phyloP scores from a whole-genome alignment of 2,113 vertebrate genomes.

The Numenius arquata region DNA sequence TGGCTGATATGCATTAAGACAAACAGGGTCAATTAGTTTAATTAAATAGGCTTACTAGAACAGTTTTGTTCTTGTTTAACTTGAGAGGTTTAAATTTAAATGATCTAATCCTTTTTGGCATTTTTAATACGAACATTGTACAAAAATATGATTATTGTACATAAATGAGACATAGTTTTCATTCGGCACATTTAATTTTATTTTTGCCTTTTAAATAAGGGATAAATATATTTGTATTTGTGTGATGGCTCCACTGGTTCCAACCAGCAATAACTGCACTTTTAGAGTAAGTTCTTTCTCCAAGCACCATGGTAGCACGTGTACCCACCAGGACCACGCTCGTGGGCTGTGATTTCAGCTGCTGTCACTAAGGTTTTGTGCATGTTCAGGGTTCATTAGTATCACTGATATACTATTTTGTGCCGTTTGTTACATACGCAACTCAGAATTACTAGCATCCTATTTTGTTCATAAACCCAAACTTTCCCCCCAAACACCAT shows the following conservation, averaged over 20 bases:
- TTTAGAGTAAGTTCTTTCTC: neutral
- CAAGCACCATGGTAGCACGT: no score
- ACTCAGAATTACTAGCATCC: neutral
- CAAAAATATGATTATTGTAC: neutral
- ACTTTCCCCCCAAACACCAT: neutral
- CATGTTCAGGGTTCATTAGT: neutral
- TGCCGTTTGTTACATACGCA: neutral
- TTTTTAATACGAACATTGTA: neutral
- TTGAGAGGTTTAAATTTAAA: slow-evolving; percentile 34
- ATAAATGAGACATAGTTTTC: slow-evolving; percentile 1
- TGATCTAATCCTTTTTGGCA: neutral
- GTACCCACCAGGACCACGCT: neutral
- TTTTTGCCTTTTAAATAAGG: slow-evolving; percentile 4
- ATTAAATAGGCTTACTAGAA: slow-evolving; percentile 20
- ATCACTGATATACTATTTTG: neutral
- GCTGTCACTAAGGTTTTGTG: neutral
- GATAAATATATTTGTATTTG: neutral
- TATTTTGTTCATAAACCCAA: neutral
- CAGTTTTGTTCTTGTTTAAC: slow-evolving; percentile 44
- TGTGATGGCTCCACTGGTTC: neutral
- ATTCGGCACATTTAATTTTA: slow-evolving; percentile 2
- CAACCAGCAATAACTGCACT: neutral
- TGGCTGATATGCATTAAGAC: slow-evolving; percentile 19
- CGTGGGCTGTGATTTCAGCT: neutral
- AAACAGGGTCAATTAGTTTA: slow-evolving; percentile 34